A percentile compares a stretch with the other conserved stretches of the same genome.
Evolutionary conservation across 2,113 vertebrate species (phyloP).

Genomic region (Phaethon lepturus): DNA sequence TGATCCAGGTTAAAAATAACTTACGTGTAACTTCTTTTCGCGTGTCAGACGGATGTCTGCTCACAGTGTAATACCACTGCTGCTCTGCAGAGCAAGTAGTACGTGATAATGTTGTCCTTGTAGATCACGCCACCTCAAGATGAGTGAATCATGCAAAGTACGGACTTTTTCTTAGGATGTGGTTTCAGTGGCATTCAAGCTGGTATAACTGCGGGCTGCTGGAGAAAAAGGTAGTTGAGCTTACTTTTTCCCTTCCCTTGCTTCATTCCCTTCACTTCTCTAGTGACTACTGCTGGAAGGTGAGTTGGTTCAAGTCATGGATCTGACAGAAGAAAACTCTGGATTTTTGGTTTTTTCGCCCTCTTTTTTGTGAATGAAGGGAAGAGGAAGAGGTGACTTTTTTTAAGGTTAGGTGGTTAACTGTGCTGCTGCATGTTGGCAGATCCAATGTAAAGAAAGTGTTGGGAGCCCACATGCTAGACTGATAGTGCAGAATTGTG

Average conservation of each 20-base stretch:
- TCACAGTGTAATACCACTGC: not conserved
- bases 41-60: not conserved
- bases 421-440: not conserved
- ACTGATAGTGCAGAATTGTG: not conserved
- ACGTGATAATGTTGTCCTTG: not conserved
- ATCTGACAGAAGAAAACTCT: not conserved
- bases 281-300: not conserved
- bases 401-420: not conserved
- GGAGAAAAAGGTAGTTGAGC: not conserved
- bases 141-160: not conserved
- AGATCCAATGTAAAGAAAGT: rapidly evolving
- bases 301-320: not conserved
- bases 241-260: not conserved
- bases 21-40: not conserved
- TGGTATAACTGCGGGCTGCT: not conserved
- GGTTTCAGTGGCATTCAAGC: not conserved
- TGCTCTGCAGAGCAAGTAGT: not conserved
- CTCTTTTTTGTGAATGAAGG: not conserved
- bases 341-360: no score
- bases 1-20: conserved; percentile 18
- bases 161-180: not conserved
- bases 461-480: rapidly evolving
- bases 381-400: not conserved
- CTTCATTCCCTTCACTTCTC: not conserved
- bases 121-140: not conserved